Evolutionary conservation across 2,888 invertebrate genomes (phyloP).

Genomic region (Oligia strigilis): DNA sequence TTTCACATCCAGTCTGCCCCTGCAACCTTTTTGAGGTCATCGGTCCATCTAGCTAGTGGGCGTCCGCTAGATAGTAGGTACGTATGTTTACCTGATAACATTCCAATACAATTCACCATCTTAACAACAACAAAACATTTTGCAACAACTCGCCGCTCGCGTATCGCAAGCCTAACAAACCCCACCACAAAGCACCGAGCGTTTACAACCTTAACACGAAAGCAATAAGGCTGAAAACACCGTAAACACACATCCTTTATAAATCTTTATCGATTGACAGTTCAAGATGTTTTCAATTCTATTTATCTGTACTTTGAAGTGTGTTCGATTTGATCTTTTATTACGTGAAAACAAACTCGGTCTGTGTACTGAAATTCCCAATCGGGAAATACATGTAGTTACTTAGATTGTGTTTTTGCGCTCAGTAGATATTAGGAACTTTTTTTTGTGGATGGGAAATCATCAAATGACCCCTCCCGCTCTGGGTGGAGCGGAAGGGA

Average conservation of each 20-base stretch:
- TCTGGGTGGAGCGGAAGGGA: no score
- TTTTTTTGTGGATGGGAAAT: no score
- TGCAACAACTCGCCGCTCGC: not conserved
- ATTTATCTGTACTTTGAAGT: conserved; percentile 68
- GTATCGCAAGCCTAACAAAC: conserved; percentile 39
- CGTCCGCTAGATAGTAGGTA: no score
- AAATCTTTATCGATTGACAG: conserved; percentile 61
- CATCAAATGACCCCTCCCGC: no score
- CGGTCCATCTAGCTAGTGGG: not conserved
- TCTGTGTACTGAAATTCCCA: conserved; percentile 42
- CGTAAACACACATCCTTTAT: conserved; percentile 40
- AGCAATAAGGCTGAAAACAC: conserved; percentile 52
- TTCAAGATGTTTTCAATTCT: conserved; percentile 71
- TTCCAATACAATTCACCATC: not conserved
- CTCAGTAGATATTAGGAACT: not conserved
- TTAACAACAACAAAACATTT: conserved; percentile 27
- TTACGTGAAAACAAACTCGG: conserved; percentile 45
- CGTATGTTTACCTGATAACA: not conserved
- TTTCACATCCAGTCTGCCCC: not conserved
- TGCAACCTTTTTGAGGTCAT: not conserved
- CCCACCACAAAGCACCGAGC: not conserved
- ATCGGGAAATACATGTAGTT: conserved; percentile 38
- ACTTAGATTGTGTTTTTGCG: conserved; percentile 28
- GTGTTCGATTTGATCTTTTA: conserved; percentile 59
- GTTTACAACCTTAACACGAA: conserved; percentile 43